These are phyloP conservation scores for Clanis bilineata DNA, from an alignment of 2,888 invertebrate species.

Conservation along the genomic window DNA sequence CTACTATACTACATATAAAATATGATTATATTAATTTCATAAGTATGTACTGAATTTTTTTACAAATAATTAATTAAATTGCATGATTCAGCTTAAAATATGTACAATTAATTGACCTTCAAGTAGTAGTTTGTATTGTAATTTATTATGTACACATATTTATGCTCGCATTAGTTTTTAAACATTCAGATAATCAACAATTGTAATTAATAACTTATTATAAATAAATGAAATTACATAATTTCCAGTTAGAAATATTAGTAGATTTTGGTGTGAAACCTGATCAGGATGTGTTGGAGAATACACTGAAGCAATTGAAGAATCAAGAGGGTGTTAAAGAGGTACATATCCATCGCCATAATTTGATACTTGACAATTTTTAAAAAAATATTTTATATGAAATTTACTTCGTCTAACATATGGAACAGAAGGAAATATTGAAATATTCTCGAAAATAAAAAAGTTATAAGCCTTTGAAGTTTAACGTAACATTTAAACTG, in stretches of 20 bases:
- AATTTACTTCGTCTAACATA: too few species aligned
- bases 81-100: background rate
- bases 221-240: background rate
- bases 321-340: conserved; percentile 40
- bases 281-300: conserved; percentile 43
- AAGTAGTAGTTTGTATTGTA: background rate
- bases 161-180: too few species aligned
- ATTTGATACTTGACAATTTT: too few species aligned
- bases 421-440: too few species aligned
- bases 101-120: background rate
- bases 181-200: too few species aligned
- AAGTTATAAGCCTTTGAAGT: too few species aligned
- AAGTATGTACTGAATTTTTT: background rate
- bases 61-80: background rate
- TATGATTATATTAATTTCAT: background rate
- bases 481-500: background rate
- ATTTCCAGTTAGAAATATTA: conserved; percentile 61
- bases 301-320: conserved; percentile 52
- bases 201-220: background rate
- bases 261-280: conserved; percentile 58
- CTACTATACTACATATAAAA: background rate
- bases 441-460: too few species aligned
- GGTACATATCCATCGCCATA: conserved; percentile 24
- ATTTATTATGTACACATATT: background rate
- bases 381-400: too few species aligned